Conservation (phyloP, 2,113 vertebrate species). For the Scortum barcoo region DNA sequence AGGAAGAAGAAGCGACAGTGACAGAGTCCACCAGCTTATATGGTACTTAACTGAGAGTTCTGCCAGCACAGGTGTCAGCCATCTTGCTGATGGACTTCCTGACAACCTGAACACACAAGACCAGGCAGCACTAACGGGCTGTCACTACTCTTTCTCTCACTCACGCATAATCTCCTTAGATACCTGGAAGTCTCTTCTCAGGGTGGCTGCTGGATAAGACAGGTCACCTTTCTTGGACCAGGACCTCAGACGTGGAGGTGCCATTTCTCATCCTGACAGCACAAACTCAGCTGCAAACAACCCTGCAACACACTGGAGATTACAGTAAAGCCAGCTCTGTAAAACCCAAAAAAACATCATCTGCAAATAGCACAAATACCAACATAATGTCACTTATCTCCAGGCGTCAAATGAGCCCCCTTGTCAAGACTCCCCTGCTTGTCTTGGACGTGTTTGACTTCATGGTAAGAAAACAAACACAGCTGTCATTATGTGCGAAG, state of each 20-base stretch:
- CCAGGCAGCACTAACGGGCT: conserved; percentile 1
- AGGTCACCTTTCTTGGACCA: background rate
- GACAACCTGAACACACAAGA: conserved; percentile 11
- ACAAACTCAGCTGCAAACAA: conserved; percentile 10
- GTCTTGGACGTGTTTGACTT: conserved; percentile 16
- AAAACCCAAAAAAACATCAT: conserved; percentile 22
- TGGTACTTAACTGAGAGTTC: background rate
- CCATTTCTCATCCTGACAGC: conserved; percentile 26
- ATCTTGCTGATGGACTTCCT: conserved; percentile 39
- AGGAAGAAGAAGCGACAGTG: background rate
- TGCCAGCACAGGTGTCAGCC: conserved; percentile 24
- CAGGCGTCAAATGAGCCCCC: conserved; percentile 4
- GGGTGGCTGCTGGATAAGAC: background rate
- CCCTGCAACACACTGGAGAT: conserved; percentile 9
- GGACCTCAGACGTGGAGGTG: conserved; percentile 1
- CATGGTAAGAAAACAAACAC: conserved; percentile 27
- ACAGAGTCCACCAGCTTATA: background rate
- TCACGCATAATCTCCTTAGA: conserved; percentile 19
- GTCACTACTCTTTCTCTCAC: conserved; percentile 26
- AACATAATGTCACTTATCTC: conserved; percentile 23
- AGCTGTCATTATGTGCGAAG: conserved; percentile 9
- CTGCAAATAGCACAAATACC: conserved; percentile 32
- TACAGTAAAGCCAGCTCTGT: conserved; percentile 20
- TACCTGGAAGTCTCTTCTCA: conserved; percentile 14
- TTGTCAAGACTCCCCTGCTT: conserved; percentile 20